Conservation (phyloP, 2,797 vertebrate species). For the Crypturellus tataupa region DNA sequence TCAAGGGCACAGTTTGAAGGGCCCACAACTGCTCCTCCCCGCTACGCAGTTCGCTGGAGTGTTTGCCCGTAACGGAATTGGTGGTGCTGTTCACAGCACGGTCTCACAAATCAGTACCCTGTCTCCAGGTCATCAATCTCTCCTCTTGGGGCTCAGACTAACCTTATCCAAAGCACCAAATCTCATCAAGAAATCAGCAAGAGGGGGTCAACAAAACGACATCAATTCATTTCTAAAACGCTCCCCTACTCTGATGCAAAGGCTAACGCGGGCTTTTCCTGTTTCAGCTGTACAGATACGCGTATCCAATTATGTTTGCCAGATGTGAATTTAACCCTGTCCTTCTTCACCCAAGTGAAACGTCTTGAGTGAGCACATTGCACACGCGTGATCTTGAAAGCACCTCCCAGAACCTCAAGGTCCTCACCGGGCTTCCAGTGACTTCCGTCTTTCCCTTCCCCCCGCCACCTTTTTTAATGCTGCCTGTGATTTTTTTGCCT, state of each 20-base stretch:
- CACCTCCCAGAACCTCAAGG: background rate
- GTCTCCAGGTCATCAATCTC: background rate
- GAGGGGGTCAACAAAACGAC: background rate
- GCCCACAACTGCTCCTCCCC: background rate
- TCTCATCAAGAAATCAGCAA: background rate
- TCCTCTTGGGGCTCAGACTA: background rate
- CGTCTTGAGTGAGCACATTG: background rate
- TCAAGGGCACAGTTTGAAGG: background rate
- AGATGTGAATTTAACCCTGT: background rate
- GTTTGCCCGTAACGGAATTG: background rate
- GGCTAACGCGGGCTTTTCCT: background rate
- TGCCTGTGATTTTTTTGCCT: background rate
- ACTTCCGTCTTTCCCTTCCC: background rate
- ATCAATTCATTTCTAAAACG: background rate
- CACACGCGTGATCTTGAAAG: accelerated
- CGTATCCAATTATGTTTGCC: background rate
- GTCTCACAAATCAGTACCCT: background rate
- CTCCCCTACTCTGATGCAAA: background rate
- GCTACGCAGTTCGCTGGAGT: too few species aligned
- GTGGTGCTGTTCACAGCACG: background rate
- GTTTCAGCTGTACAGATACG: background rate
- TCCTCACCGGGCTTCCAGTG: accelerated
- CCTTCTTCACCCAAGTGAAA: background rate
- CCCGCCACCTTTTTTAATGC: accelerated
- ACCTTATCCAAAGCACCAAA: background rate